phyloP scores from a whole-genome alignment of 2,888 invertebrate species.

The Dicyrtoma fusca region DNA sequence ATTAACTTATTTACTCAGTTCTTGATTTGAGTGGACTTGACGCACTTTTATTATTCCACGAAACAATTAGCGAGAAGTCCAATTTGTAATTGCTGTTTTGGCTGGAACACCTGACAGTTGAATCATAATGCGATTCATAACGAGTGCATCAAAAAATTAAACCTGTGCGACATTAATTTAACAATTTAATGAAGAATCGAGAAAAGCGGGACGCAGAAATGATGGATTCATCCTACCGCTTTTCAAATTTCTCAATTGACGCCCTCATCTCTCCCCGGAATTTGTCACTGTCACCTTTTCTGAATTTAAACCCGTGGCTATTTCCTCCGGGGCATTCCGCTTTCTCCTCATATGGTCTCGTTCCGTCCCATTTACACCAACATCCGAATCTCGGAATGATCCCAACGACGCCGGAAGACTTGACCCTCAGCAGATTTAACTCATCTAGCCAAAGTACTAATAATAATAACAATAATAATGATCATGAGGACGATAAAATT shows the following conservation, averaged over 20 bases:
- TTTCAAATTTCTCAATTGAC: slow-evolving; percentile 57
- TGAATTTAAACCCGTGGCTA: slow-evolving; percentile 55
- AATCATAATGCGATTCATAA: too few relatives aligned
- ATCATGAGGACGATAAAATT: slow-evolving; percentile 23
- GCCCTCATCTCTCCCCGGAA: slow-evolving; percentile 54
- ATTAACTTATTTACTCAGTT: too few relatives aligned
- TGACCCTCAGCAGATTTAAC: slow-evolving; percentile 43
- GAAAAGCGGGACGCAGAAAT: slow-evolving; percentile 17
- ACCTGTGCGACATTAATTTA: background rate
- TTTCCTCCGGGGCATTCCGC: slow-evolving; percentile 51
- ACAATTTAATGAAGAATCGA: slow-evolving; percentile 21
- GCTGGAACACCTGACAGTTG: too few relatives aligned
- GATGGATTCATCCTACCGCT: slow-evolving; percentile 43
- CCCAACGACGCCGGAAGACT: slow-evolving; percentile 45
- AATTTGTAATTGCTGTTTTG: too few relatives aligned
- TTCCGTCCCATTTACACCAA: slow-evolving; percentile 44
- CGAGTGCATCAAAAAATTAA: too few relatives aligned
- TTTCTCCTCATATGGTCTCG: slow-evolving; percentile 50
- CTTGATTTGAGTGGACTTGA: too few relatives aligned
- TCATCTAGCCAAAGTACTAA: slow-evolving; percentile 34
- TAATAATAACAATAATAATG: slow-evolving; percentile 33
- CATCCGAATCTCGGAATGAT: slow-evolving; percentile 17
- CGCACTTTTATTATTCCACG: too few relatives aligned
- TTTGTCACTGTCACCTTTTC: slow-evolving; percentile 51
- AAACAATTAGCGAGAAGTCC: too few relatives aligned